These are phyloP conservation scores for Heterohyrax brucei DNA, from an alignment of 2,797 vertebrate genomes.

Conservation along the genomic window DNA sequence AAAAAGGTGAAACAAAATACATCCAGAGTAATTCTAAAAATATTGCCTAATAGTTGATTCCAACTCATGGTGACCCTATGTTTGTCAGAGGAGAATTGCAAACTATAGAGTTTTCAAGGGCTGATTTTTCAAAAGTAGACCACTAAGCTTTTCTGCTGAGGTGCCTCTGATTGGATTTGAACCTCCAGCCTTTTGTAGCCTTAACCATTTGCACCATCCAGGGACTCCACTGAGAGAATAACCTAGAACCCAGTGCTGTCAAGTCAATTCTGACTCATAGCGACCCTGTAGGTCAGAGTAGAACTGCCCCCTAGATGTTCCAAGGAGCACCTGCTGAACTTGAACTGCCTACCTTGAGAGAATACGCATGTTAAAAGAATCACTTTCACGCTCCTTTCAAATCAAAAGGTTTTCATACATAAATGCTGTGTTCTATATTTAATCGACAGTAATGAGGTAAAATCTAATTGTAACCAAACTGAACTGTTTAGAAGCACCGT, in stretches of 20 bases:
- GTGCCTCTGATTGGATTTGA: neutral
- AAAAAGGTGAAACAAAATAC: neutral
- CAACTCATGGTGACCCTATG: neutral
- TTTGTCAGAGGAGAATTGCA: neutral
- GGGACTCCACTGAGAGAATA: neutral
- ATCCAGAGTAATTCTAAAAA: neutral
- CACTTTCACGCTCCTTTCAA: neutral
- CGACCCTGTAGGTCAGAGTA: no score
- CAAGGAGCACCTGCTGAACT: no score
- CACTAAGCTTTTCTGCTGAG: neutral
- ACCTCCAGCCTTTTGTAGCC: neutral
- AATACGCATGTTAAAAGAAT: constrained; percentile 44
- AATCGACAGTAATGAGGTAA: neutral
- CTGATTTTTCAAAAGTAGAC: neutral
- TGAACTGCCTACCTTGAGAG: neutral
- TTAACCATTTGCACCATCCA: neutral
- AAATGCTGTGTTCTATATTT: neutral
- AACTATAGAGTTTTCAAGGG: neutral
- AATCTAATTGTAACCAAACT: constrained; percentile 19
- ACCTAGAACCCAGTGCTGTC: no score
- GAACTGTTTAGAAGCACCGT: constrained; percentile 35
- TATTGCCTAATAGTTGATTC: neutral
- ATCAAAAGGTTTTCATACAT: constrained; percentile 7
- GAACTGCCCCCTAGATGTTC: no score
- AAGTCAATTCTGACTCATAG: no score